Conservation (phyloP, 30 jellyfish, hydroid and myxozoan species). For the Pseudorhiza aurosa region DNA sequence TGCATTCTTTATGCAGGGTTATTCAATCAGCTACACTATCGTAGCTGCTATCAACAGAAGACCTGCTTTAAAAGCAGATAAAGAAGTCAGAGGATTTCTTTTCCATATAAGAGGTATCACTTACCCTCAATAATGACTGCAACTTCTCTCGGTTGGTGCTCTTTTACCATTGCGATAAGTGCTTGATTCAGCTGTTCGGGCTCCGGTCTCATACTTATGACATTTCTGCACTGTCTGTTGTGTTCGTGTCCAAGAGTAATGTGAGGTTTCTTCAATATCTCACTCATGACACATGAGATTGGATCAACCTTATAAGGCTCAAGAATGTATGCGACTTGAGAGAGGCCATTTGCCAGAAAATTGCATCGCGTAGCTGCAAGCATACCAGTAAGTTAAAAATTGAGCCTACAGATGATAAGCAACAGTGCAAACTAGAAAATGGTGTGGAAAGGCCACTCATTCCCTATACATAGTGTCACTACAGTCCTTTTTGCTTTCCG, state of each 20-base stretch:
- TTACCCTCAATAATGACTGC: constrained; percentile 72
- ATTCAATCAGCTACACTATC: too few species aligned
- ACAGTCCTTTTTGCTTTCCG: too few species aligned
- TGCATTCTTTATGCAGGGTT: too few species aligned
- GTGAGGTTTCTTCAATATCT: constrained; percentile 59
- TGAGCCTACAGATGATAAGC: neutral
- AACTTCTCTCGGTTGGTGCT: constrained; percentile 76
- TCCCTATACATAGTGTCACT: too few species aligned
- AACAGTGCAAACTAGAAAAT: too few species aligned
- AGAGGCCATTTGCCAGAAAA: constrained; percentile 18
- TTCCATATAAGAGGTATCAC: too few species aligned
- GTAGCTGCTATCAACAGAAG: too few species aligned
- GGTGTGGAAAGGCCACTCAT: too few species aligned
- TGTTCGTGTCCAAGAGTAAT: constrained; percentile 71
- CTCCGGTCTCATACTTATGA: constrained; percentile 88
- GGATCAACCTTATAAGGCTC: constrained; percentile 83
- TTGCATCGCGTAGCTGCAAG: constrained; percentile 47
- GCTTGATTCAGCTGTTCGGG: constrained; percentile 76
- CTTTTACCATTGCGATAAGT: constrained; percentile 73
- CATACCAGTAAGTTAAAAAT: neutral
- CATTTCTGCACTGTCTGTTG: constrained; percentile 69
- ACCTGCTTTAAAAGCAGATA: too few species aligned
- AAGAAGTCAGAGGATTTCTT: too few species aligned
- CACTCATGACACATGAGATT: constrained; percentile 76
- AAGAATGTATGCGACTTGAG: constrained; percentile 54